These are phyloP conservation scores for Bibio marci DNA, from an alignment of 2,888 invertebrate genomes.

Conservation along the genomic window DNA sequence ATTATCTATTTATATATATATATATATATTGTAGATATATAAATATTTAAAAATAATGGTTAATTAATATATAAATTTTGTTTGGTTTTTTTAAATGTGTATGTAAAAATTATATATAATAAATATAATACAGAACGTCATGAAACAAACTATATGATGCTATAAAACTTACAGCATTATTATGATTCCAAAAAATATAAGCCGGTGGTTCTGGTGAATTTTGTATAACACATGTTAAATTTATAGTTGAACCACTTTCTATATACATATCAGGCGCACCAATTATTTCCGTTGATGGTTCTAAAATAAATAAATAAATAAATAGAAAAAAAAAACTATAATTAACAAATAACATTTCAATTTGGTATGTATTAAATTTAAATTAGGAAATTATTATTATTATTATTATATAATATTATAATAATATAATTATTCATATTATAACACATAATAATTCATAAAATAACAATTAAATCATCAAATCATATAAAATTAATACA, in stretches of 20 bases:
- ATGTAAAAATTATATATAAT: background rate
- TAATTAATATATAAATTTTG: no score
- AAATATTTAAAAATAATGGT: no score
- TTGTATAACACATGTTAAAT: conserved; percentile 79
- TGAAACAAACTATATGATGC: background rate
- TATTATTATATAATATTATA: no score
- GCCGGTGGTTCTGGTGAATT: conserved; percentile 86
- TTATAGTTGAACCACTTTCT: conserved; percentile 84
- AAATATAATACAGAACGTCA: background rate
- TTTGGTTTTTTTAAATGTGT: no score
- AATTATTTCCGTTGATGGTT: conserved; percentile 80
- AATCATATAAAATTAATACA: no score
- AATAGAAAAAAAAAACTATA: background rate
- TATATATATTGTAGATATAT: no score
- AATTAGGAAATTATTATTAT: no score
- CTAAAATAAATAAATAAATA: conserved; percentile 21
- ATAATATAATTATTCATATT: no score
- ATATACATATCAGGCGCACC: conserved; percentile 86
- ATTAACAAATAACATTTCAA: no score
- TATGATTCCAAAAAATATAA: conserved; percentile 90
- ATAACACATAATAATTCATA: no score
- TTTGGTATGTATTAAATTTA: no score
- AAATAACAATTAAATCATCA: no score
- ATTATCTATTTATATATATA: conserved; percentile 40
- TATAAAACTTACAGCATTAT: conserved; percentile 59